Base-by-base conservation (phyloP, 2,113 vertebrate genomes). In the Toxostoma redivivum region DNA sequence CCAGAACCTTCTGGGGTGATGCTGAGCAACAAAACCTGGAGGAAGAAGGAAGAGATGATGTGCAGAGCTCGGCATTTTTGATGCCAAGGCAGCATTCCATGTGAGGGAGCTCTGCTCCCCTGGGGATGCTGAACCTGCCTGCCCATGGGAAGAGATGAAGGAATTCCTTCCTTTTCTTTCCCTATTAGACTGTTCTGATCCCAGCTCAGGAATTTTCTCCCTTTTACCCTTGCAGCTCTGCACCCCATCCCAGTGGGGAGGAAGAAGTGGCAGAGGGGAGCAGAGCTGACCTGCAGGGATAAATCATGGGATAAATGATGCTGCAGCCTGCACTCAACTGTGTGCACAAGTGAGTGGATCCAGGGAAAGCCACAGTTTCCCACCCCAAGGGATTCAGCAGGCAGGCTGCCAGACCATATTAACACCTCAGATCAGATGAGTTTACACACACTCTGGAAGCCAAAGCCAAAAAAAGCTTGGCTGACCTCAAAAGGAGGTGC, bases 61-160 rank as follows among this genome's bases (percentile, higher is more conserved):
- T 21, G 65, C 31, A 24, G 15, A 54, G 16, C 40, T 17, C 2
- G 28, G 18, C 3, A 8, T 40, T 28, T 50, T 27, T 54, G 18
- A 33, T 15, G 12, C 28, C 44, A 45, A 44, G 25, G 8, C 15
- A 35, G 28, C 1, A 3, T 15, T 24, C 33, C 0, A 1, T 0
- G 1, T 5, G 35, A 17, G 2, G 11, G 37, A 71, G 17, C 11
- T 23, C 25, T 42, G 20, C 31, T 71, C 8, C 51, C 56, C 42
- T 35, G 51, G 20, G 11, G n/a, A 28, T n/a, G 12, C 14, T 21
- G 37, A 80, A 42, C 40, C 64, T 37, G 33, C 33, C 30, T 66
- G 57, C 35, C 5, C 1, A 5, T 3, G 23, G 31, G 37, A 48
- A 73, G 18, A 5, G 35, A 23, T 5, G 28, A 25, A 40, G 8